Base-by-base conservation (phyloP, 2,888 invertebrate genomes). In the Nemotelus pantherinus region DNA sequence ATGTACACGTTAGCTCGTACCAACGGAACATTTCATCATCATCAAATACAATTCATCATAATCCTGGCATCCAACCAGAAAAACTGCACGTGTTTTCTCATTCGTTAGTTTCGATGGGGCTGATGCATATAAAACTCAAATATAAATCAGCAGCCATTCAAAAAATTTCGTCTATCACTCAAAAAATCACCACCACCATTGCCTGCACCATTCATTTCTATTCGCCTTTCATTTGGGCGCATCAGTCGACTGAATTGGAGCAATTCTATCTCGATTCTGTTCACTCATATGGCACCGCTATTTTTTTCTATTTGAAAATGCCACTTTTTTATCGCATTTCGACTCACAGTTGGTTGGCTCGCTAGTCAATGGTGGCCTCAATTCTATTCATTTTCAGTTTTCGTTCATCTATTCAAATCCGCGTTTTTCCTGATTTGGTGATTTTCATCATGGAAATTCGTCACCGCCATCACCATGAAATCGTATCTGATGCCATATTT, bases 81-180 rank as follows among this genome's bases (percentile, higher is more conserved):
- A 25, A 25, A 25, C 25, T 25, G 25, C 25, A 1, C 25, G 25
- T 41, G 5, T 41, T 48, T 53, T 48, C 68, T 68, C 68, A 53
- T 68, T 68, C 68, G 68, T 53, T 68, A 50, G 39, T 53, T 44
- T 68, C 68, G 48, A 39, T 41, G 5, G 3, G 43, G 4, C 3
- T 25, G 41, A 68, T 68, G 68, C 39, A 50, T 68, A 75, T 72
- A 39, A 76, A 78, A 70, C 48, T 44, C 77, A 75, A 77, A 77
- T 79, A 25, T 79, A 77, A 79, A 68, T 79, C 75, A 77, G 65
- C 79, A 77, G 75, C 70, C 64, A 79, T 77, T 77, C 74, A 77
- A 75, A n/a, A 50, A 41, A 43, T 44, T 68, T 53, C 65, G 47
- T 70, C 53, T n/a, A 50, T 67, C 63, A 7, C 63, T 63, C 41